Percentiles rank a stretch among this genome's conserved stretches.
These are phyloP conservation scores for Lampropteryx suffumata DNA, from an alignment of 2,888 invertebrate species.

Conservation along the genomic window DNA sequence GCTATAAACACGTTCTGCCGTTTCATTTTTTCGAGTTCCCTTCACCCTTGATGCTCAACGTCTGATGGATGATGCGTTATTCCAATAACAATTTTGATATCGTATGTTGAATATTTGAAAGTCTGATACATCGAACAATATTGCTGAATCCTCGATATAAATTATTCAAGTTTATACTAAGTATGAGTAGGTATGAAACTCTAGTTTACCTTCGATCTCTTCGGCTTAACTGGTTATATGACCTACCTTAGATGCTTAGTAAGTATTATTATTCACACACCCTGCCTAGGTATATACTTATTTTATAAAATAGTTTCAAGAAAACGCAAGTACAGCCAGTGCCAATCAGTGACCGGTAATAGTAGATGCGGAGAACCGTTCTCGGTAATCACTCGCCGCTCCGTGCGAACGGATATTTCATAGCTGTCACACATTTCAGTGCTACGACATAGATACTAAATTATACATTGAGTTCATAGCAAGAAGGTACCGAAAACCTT, in stretches of 20 bases:
- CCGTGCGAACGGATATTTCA: slow-evolving; percentile 60
- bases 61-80: slow-evolving; percentile 82
- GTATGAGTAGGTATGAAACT: too few relatives aligned
- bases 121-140: slow-evolving; percentile 49
- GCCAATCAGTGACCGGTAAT: slow-evolving; percentile 30
- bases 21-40: slow-evolving; percentile 56
- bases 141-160: slow-evolving; percentile 12
- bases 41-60: slow-evolving; percentile 72
- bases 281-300: not conserved
- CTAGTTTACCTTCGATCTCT: too few relatives aligned
- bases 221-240: too few relatives aligned
- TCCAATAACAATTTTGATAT: slow-evolving; percentile 81
- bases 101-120: slow-evolving; percentile 75
- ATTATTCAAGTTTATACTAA: too few relatives aligned
- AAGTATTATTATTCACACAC: not conserved
- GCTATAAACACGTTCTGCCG: slow-evolving; percentile 37
- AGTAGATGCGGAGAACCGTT: slow-evolving; percentile 30
- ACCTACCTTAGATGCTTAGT: too few relatives aligned
- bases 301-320: slow-evolving; percentile 17
- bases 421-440: slow-evolving; percentile 53
- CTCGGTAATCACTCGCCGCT: slow-evolving; percentile 51
- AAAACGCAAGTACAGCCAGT: slow-evolving; percentile 19
- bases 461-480: too few relatives aligned
- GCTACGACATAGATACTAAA: not conserved
- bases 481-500: too few relatives aligned